Conservation (phyloP, 2,113 vertebrate genomes). For the Emydocephalus ijimae region DNA sequence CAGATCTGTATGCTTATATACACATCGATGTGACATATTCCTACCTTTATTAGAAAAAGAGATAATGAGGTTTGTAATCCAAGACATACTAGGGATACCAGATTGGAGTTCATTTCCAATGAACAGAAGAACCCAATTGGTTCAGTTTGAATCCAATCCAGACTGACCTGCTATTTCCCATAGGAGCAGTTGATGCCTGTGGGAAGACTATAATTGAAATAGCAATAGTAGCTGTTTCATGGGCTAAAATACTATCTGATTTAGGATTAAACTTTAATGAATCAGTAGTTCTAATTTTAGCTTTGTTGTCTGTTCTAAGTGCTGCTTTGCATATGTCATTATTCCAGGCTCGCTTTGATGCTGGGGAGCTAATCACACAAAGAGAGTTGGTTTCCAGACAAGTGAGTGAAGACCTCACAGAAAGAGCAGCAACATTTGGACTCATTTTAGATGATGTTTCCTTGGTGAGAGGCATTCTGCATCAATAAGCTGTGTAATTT, state of each 20-base stretch:
- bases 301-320: background rate
- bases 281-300: background rate
- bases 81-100: background rate
- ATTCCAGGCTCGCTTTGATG: constrained; percentile 92
- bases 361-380: constrained; percentile 95
- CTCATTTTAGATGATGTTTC: constrained; percentile 96
- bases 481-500: background rate
- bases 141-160: background rate
- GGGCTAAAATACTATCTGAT: background rate
- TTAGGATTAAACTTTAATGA: background rate
- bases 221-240: background rate
- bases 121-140: background rate
- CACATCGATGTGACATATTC: background rate
- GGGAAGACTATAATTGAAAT: background rate
- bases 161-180: background rate
- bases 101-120: background rate
- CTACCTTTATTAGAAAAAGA: background rate
- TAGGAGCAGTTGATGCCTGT: background rate
- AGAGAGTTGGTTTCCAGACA: constrained; percentile 94
- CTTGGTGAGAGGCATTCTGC: constrained; percentile 73
- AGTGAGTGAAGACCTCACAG: constrained; percentile 94
- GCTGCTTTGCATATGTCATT: background rate
- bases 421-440: constrained; percentile 90
- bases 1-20: background rate
- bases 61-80: background rate